These are phyloP conservation scores for Schizaphis graminum DNA, from an alignment of 2,888 invertebrate genomes.

Conservation along the genomic window DNA sequence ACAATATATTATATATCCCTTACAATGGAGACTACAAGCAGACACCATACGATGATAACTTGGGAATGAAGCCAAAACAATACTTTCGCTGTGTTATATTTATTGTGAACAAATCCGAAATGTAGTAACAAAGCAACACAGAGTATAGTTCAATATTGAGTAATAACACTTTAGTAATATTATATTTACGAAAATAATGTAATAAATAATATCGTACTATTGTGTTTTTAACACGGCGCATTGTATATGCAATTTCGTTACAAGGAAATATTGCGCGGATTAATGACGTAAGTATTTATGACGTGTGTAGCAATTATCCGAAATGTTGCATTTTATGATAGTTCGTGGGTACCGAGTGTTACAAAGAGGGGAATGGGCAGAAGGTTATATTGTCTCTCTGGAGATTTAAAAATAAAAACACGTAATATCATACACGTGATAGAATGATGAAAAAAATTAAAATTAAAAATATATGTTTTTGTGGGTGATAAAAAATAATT, in stretches of 20 bases:
- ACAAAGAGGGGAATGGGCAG: not conserved
- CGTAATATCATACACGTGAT: not conserved
- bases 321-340: not conserved
- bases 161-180: not conserved
- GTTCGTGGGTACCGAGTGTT: not conserved
- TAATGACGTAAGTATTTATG: not conserved
- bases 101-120: not conserved
- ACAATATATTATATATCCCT: not conserved
- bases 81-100: not conserved
- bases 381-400: not conserved
- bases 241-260: not conserved
- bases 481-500: not conserved
- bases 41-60: slow-evolving; percentile 7
- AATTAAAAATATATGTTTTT: not conserved
- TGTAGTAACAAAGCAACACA: not conserved
- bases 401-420: not conserved
- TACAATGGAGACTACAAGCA: not conserved
- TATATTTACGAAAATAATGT: not conserved
- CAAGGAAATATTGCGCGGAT: not conserved
- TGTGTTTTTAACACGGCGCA: not conserved
- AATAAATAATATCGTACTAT: not conserved
- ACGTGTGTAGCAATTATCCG: not conserved
- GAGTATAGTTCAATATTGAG: not conserved
- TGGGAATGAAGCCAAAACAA: not conserved
- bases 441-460: not conserved